phyloP scores from a whole-genome alignment of 2,888 invertebrate genomes.

The Stomorhina lunata region DNA sequence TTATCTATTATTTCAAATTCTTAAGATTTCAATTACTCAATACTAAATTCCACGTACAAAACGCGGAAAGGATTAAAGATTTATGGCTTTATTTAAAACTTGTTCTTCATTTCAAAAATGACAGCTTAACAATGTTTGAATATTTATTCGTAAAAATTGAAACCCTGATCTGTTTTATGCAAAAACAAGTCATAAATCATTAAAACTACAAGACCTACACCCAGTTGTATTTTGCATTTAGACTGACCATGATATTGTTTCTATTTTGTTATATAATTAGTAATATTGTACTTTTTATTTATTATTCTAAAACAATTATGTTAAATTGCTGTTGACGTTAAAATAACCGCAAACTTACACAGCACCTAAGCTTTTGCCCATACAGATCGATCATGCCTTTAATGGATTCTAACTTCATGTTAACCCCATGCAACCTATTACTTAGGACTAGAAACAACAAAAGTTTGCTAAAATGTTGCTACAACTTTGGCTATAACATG shows the following conservation, averaged over 20 bases:
- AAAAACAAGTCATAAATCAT: constrained; percentile 34
- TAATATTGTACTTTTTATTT: not conserved
- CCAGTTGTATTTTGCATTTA: not conserved
- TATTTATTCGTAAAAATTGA: not conserved
- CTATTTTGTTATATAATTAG: constrained; percentile 34
- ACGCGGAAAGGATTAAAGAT: too few relatives aligned
- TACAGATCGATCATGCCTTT: not conserved
- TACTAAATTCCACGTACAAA: too few relatives aligned
- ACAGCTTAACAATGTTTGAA: not conserved
- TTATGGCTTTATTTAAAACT: not conserved
- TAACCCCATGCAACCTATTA: too few relatives aligned
- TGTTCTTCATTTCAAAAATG: constrained; percentile 2
- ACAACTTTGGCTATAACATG: constrained; percentile 28
- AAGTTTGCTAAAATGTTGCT: not conserved
- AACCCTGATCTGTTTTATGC: not conserved
- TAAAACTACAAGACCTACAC: not conserved
- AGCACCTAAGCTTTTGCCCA: constrained; percentile 37
- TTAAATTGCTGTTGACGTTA: constrained; percentile 55
- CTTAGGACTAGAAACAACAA: not conserved
- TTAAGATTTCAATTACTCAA: too few relatives aligned
- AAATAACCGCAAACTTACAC: constrained; percentile 55
- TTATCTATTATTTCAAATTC: too few relatives aligned
- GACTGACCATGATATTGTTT: constrained; percentile 46
- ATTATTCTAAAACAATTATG: constrained; percentile 22
- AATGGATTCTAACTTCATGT: too few relatives aligned